These are phyloP conservation scores for Cathartes aura DNA, from an alignment of 2,113 vertebrate genomes.

Conservation along the genomic window DNA sequence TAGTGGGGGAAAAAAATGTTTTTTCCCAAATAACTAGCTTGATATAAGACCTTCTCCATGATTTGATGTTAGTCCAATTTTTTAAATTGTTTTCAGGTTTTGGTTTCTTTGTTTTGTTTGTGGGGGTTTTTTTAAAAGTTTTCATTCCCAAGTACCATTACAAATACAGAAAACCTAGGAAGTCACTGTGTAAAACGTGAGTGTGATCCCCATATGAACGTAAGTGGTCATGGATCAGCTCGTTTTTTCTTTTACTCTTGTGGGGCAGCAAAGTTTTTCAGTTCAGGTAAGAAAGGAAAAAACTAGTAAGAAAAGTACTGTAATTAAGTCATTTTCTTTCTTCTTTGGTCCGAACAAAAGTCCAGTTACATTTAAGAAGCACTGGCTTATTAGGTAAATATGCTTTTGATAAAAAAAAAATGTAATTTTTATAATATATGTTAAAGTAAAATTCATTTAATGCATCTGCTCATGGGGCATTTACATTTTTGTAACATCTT, in stretches of 20 bases:
- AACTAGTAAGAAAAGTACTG: fast-evolving
- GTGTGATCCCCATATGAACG: background rate
- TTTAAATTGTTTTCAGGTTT: background rate
- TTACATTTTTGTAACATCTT: background rate
- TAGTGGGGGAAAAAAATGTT: background rate
- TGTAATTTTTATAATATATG: background rate
- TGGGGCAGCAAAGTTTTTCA: background rate
- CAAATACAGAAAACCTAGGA: background rate
- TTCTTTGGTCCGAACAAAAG: background rate
- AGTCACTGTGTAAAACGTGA: background rate
- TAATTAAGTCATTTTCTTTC: background rate
- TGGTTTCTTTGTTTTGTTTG: background rate
- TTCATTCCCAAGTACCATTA: background rate
- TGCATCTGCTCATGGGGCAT: fast-evolving
- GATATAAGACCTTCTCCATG: background rate
- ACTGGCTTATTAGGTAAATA: background rate
- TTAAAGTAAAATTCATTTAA: background rate
- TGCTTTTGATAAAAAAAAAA: background rate
- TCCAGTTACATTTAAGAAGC: background rate
- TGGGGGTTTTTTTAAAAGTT: background rate
- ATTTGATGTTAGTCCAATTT: background rate
- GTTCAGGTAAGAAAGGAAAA: background rate
- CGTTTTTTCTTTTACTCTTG: background rate
- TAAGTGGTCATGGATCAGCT: background rate
- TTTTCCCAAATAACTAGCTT: background rate